Conservation (phyloP, 2,888 invertebrate genomes). For the Scelioninae gen. 1 region DNA sequence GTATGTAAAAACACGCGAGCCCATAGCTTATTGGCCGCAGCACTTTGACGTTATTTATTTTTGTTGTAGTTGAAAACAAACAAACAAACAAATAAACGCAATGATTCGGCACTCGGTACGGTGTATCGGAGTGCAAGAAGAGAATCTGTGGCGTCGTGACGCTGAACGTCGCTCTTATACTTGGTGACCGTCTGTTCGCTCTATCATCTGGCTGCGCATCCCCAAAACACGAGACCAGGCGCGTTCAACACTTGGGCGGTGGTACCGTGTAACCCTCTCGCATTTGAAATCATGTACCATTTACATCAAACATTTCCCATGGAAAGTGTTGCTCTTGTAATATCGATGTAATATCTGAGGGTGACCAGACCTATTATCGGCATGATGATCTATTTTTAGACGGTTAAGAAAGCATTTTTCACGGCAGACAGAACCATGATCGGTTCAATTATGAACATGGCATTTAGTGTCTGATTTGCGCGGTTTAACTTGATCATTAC, state of each 20-base stretch:
- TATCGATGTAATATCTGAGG: constrained; percentile 19
- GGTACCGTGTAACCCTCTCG: constrained; percentile 56
- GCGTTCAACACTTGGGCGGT: constrained; percentile 57
- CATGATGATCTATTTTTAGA: constrained; percentile 6
- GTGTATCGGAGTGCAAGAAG: constrained; percentile 58
- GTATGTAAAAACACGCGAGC: too few species aligned
- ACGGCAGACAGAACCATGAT: too few species aligned
- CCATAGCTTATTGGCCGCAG: constrained; percentile 12
- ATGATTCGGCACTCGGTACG: constrained; percentile 25
- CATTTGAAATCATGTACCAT: constrained; percentile 43
- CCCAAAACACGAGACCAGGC: constrained; percentile 69
- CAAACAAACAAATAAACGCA: constrained; percentile 32
- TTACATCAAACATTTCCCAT: constrained; percentile 43
- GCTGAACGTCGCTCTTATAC: constrained; percentile 68
- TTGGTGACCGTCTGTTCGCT: constrained; percentile 67
- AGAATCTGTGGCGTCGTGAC: constrained; percentile 68
- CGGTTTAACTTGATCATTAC: too few species aligned
- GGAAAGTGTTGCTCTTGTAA: constrained; percentile 15
- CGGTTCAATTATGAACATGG: too few species aligned
- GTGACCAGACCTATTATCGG: constrained; percentile 30
- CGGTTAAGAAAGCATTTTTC: neutral
- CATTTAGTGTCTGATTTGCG: too few species aligned
- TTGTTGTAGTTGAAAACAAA: constrained; percentile 9
- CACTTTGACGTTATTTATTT: constrained; percentile 1
- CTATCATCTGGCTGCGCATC: constrained; percentile 71